A percentile compares a stretch with the other conserved stretches of the same genome.
Conservation (phyloP, 2,888 invertebrate species). For the Acanthosepion lycidas region DNA sequence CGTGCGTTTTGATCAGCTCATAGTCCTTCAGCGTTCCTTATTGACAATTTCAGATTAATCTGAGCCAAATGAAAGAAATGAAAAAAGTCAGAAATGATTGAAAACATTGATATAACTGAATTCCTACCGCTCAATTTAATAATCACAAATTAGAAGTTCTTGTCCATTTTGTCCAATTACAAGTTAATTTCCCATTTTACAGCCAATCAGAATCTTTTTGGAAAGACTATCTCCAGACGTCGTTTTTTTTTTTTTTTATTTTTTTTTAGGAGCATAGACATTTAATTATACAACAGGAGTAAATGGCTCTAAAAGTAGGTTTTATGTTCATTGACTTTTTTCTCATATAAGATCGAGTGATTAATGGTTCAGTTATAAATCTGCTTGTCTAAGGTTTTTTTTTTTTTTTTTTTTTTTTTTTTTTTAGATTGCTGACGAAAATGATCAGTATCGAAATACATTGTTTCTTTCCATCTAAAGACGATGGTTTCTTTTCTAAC, state of each 20-base stretch:
- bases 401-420: background rate
- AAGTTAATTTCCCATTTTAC: background rate
- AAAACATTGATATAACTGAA: background rate
- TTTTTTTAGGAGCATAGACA: background rate
- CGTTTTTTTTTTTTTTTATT: too few species aligned
- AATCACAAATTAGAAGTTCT: constrained; percentile 8
- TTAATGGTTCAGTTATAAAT: background rate
- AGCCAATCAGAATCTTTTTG: background rate
- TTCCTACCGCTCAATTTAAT: background rate
- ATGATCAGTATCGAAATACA: too few species aligned
- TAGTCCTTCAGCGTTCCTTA: background rate
- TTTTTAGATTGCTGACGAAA: too few species aligned
- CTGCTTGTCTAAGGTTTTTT: background rate
- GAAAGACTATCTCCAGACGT: too few species aligned
- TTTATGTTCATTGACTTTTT: background rate
- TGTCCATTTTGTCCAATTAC: constrained; percentile 20
- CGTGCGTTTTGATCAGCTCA: background rate
- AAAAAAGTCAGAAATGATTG: background rate
- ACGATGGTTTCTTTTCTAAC: too few species aligned
- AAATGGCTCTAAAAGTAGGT: background rate
- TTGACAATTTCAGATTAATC: background rate
- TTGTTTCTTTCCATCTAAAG: too few species aligned
- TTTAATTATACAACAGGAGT: background rate
- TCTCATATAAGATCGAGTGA: background rate
- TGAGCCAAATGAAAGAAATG: background rate